Base-by-base conservation (phyloP, 2,888 invertebrate genomes). In the Salticus scenicus region DNA sequence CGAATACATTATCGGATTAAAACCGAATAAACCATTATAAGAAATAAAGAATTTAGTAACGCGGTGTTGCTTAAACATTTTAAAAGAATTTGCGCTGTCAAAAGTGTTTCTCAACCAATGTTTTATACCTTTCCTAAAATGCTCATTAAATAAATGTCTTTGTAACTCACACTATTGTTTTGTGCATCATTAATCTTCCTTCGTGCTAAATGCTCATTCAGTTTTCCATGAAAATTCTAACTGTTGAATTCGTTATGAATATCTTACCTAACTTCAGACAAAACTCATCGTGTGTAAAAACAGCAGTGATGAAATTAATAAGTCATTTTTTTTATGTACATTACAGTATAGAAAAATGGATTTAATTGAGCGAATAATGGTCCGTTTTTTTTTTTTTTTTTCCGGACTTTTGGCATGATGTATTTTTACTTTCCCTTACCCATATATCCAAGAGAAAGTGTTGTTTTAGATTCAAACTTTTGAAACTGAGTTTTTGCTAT, bases 171-270 rank as follows among this genome's bases (percentile, higher is more conserved):
- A 69, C 51, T 27, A 78, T 78, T 72, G 79, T 72, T 47, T 57
- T 31, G 42, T 17, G 7, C 31, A 47, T 33, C 47, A 79, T 79
- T 72, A 79, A 79, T 79, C 72, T 64, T 78, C 28, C 24, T 12
- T 24, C 12, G 14, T 8, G 41, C 14, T 14, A 5, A 42, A 27
- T 41, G 41, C 33, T 41, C 20, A 41, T 30, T 31, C 24, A 31
- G 31, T 47, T n/a, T 27, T 17, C 14, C 78, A 51, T 70, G 78
- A 63, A 64, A 69, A 69, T 57, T 57, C 51, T 42, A 78, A 64
- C 78, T 12, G 30, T 51, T 63, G 33, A 30, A 66, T 20, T 42
- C 66, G 66, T 79, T 79, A 72, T 24, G 14, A 8, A 7, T 17
- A 10, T 12, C 57, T 71, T 72, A 47, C 63, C 72, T 72, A 47